phyloP scores from a whole-genome alignment of 1,140 invertebrate species.

The Papilio glaucus region DNA sequence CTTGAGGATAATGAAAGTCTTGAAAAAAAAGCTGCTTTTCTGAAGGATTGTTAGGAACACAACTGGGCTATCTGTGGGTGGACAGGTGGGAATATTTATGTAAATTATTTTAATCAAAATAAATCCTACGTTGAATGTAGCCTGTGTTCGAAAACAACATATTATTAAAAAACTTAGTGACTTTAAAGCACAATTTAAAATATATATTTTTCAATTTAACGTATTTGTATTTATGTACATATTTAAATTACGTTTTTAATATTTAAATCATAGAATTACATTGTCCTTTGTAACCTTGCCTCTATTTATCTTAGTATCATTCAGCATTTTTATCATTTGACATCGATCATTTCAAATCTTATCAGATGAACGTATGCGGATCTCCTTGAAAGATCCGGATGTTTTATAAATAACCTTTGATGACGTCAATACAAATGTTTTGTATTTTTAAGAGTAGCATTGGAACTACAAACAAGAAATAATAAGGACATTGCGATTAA shows the following conservation, averaged over 20 bases:
- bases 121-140: too few species aligned
- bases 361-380: slow-evolving; percentile 22
- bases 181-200: background rate
- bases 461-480: background rate
- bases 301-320: background rate
- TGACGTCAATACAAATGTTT: slow-evolving; percentile 7
- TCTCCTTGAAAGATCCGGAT: slow-evolving; percentile 34
- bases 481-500: background rate
- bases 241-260: background rate
- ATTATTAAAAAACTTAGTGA: too few species aligned
- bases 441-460: slow-evolving; percentile 8
- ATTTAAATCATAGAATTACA: slow-evolving; percentile 12
- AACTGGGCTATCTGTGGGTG: too few species aligned
- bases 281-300: slow-evolving; percentile 6
- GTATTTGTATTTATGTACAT: background rate
- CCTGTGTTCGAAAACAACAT: too few species aligned
- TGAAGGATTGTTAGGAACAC: too few species aligned
- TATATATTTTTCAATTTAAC: background rate
- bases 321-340: slow-evolving; percentile 1
- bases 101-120: too few species aligned
- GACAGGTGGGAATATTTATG: too few species aligned
- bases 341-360: slow-evolving; percentile 35
- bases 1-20: too few species aligned
- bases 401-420: slow-evolving; percentile 33
- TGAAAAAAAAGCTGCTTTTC: too few species aligned